Conservation (phyloP, 2,797 vertebrate species). For the Lepilemur ruficaudatus region DNA sequence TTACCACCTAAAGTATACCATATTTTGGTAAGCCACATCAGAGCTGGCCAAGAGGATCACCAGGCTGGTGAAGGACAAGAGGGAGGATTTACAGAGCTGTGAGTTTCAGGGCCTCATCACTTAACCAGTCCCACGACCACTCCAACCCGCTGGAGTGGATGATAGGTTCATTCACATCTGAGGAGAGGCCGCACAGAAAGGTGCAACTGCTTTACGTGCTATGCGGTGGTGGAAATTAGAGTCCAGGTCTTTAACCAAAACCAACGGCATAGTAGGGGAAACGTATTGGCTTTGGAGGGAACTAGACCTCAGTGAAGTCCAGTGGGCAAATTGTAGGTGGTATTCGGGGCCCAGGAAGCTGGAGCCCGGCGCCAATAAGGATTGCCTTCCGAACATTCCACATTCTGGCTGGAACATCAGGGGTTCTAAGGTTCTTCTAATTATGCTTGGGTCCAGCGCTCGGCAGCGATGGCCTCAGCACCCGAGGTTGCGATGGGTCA, state of each 20-base stretch:
- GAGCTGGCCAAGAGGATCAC: background rate
- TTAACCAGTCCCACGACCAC: background rate
- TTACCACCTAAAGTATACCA: background rate
- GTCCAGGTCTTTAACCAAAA: background rate
- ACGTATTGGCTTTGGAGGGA: background rate
- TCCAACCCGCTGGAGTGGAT: accelerated
- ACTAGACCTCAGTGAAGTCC: background rate
- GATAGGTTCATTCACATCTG: background rate
- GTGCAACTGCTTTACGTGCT: background rate
- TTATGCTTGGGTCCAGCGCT: background rate
- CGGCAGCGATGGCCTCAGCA: background rate
- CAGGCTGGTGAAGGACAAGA: background rate
- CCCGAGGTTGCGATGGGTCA: background rate
- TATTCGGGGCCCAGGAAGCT: background rate
- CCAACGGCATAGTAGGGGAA: background rate
- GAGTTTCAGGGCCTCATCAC: background rate
- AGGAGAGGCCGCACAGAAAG: background rate
- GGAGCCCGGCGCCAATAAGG: accelerated
- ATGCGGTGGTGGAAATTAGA: background rate
- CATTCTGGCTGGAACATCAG: constrained; percentile 30
- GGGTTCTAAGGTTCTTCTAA: constrained; percentile 40
- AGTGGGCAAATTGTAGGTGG: accelerated
- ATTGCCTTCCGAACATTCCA: background rate
- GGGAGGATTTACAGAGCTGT: background rate
- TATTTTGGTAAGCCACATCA: background rate